Conservation (phyloP, 2,113 vertebrate species). For the Xenopus borealis region DNA sequence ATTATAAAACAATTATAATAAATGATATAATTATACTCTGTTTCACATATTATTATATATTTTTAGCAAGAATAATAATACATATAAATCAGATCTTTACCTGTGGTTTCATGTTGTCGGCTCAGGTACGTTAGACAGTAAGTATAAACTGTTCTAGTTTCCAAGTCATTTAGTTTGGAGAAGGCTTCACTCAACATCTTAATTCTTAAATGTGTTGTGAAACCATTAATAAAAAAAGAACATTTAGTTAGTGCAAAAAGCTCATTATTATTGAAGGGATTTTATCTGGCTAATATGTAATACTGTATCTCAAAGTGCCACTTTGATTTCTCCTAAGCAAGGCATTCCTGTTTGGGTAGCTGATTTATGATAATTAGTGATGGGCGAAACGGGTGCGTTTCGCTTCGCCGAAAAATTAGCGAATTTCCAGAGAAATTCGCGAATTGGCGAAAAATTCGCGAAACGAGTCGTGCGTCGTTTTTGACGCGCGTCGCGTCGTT, state of each 20-base stretch:
- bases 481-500: too few species aligned
- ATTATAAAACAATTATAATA: too few species aligned
- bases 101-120: background rate
- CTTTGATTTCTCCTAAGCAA: background rate
- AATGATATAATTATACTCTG: too few species aligned
- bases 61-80: background rate
- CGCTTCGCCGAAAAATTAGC: too few species aligned
- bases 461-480: too few species aligned
- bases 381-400: too few species aligned
- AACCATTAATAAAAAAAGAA: background rate
- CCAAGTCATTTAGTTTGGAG: background rate
- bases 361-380: too few species aligned
- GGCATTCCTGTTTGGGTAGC: background rate
- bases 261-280: too few species aligned
- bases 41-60: background rate
- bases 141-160: background rate
- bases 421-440: too few species aligned
- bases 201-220: background rate
- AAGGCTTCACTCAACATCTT: slow-evolving; percentile 1
- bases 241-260: background rate
- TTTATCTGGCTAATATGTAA: too few species aligned
- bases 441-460: too few species aligned
- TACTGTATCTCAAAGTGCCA: too few species aligned
- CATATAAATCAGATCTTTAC: slow-evolving; percentile 6
- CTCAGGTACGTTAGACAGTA: slow-evolving; percentile 16